Evolutionary conservation across 2,888 invertebrate genomes (phyloP), one percentile per base, ranked within the genome.

Genomic region (Anaspis maculata): DNA sequence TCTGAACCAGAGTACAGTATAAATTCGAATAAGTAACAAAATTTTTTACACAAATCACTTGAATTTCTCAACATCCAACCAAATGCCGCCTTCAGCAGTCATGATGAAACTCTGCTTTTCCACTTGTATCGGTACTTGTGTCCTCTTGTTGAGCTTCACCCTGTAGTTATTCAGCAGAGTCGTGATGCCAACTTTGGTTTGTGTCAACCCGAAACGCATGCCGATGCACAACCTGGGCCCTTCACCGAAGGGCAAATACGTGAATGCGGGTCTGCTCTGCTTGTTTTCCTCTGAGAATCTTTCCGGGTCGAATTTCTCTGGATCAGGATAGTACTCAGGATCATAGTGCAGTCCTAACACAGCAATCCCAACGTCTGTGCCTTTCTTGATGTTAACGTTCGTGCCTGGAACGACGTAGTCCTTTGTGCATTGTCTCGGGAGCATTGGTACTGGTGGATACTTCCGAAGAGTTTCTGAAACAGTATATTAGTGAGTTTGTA

Each of bases 401-500:
- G 53, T 54, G 9, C 44, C 52, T 1, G 62, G 59, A 5, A 63
- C 25, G 3, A 28, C 34, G 41, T 57, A 64, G n/a, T 40, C 34
- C 35, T 48, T 43, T 6, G 46, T 47, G 30, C 49, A 48, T 16
- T 38, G 12, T 21, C 56, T 40, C 11, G 38, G 30, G n/a, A 55
- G n/a, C 2, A 49, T 25, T 2, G 51, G 34, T 5, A 54, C 46
- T 3, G 60, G 55, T 10, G 66, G 60, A 35, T 59, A 58, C 30
- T 57, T 49, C 15, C 67, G 44, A n/a, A 66, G 46, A 1, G 62
- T 58, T 49, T 66, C 66, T 58, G 49, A 29, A 44, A 52, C 31
- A 38, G 21, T 25, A 23, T 31, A n/a, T n/a, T n/a, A n/a, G n/a
- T n/a, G n/a, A n/a, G n/a, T n/a, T n/a, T n/a, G n/a, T n/a, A n/a